Conservation (phyloP, 2,888 invertebrate genomes). For the Tachina grossa region DNA sequence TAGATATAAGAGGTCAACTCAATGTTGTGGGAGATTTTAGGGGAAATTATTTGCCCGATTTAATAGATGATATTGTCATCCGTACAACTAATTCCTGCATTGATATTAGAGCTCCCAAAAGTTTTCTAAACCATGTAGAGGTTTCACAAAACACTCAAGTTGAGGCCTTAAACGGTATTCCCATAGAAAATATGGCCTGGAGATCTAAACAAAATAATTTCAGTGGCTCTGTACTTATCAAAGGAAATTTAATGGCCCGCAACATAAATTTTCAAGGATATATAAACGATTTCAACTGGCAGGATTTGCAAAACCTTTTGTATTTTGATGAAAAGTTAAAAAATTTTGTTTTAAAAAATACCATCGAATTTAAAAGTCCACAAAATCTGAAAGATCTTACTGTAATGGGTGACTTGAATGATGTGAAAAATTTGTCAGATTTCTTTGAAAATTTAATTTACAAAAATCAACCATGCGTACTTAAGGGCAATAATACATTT, state of each 20-base stretch:
- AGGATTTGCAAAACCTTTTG: slow-evolving; percentile 69
- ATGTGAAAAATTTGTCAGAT: slow-evolving; percentile 74
- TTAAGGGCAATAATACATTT: slow-evolving; percentile 79
- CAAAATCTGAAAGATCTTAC: slow-evolving; percentile 73
- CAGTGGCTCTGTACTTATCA: slow-evolving; percentile 75
- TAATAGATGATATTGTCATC: slow-evolving; percentile 82
- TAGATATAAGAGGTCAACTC: slow-evolving; percentile 75
- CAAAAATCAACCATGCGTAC: slow-evolving; percentile 72
- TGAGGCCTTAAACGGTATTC: slow-evolving; percentile 81
- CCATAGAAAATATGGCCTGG: slow-evolving; percentile 81
- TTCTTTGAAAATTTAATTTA: slow-evolving; percentile 79
- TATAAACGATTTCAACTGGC: slow-evolving; percentile 74
- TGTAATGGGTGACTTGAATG: slow-evolving; percentile 76
- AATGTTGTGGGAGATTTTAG: slow-evolving; percentile 79
- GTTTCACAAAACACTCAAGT: slow-evolving; percentile 79
- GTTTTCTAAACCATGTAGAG: slow-evolving; percentile 75
- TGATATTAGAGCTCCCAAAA: slow-evolving; percentile 75
- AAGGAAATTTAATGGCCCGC: slow-evolving; percentile 76
- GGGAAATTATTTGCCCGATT: slow-evolving; percentile 78
- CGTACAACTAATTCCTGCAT: slow-evolving; percentile 73
- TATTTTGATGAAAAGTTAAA: slow-evolving; percentile 74
- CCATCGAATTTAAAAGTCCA: slow-evolving; percentile 71
- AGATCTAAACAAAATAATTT: slow-evolving; percentile 75
- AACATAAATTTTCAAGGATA: slow-evolving; percentile 72
- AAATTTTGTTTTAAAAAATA: slow-evolving; percentile 76